Evolutionary conservation across 2,888 invertebrate genomes (phyloP).

Genomic region (Camptogramma bilineatum): DNA sequence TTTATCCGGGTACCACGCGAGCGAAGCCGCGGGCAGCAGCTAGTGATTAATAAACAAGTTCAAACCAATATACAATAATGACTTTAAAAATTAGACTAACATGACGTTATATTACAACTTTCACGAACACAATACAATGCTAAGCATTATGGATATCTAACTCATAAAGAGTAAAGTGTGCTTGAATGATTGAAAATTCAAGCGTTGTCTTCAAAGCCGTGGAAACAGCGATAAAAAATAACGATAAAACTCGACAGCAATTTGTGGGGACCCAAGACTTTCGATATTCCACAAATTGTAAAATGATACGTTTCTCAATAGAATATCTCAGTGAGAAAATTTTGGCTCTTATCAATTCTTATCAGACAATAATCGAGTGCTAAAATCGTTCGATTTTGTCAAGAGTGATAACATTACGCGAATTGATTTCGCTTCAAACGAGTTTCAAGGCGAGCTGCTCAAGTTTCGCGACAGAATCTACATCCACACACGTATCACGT

Average conservation of each 20-base stretch:
- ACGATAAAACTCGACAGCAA: conserved; percentile 34
- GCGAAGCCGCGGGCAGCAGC: too few species aligned
- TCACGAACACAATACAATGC: conserved; percentile 3
- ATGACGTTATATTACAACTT: background rate
- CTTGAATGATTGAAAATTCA: conserved; percentile 21
- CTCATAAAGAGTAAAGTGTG: conserved; percentile 17
- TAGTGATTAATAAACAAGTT: too few species aligned
- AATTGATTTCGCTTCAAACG: conserved; percentile 28
- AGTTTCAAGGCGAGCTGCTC: conserved; percentile 33
- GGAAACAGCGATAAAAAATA: conserved; percentile 25
- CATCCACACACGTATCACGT: conserved; percentile 1
- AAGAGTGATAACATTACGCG: conserved; percentile 21
- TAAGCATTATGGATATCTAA: conserved; percentile 7
- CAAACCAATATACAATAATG: background rate
- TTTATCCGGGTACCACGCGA: too few species aligned
- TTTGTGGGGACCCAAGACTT: conserved; percentile 32
- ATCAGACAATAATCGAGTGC: conserved; percentile 27
- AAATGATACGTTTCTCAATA: conserved; percentile 33
- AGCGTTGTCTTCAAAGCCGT: conserved; percentile 23
- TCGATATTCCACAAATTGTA: conserved; percentile 32
- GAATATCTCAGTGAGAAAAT: conserved; percentile 16
- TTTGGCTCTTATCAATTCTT: conserved; percentile 22
- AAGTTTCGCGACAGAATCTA: conserved; percentile 30
- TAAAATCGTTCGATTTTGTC: conserved; percentile 20
- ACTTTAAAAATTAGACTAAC: background rate